Conservation (phyloP, 2,797 vertebrate species). For the Lacerta bilineata region DNA sequence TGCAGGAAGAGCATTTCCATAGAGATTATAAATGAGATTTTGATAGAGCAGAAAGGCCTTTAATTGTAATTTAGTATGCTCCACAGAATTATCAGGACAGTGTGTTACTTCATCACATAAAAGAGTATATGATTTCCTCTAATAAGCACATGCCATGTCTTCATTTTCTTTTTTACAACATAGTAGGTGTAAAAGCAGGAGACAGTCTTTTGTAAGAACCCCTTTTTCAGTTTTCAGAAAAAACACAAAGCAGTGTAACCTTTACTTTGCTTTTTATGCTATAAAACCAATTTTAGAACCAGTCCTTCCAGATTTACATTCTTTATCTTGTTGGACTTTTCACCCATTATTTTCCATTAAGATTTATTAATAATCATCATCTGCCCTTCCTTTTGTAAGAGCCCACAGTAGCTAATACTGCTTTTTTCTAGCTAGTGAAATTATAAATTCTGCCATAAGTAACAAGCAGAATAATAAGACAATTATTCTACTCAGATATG, state of each 20-base stretch:
- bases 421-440: background rate
- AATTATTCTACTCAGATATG: too few relatives aligned
- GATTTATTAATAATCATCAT: too few relatives aligned
- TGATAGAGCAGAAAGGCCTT: slow-evolving; percentile 82
- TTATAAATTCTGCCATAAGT: too few relatives aligned
- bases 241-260: slow-evolving; percentile 56
- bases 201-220: slow-evolving; percentile 72
- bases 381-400: too few relatives aligned
- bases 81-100: slow-evolving; percentile 82
- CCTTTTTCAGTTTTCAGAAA: slow-evolving; percentile 58
- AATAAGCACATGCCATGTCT: slow-evolving; percentile 82
- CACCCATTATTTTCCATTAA: background rate
- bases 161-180: slow-evolving; percentile 81
- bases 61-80: slow-evolving; percentile 86
- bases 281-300: slow-evolving; percentile 47
- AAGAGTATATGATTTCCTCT: slow-evolving; percentile 83
- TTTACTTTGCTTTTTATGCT: slow-evolving; percentile 48
- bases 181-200: slow-evolving; percentile 78
- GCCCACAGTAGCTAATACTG: too few relatives aligned
- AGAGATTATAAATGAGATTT: slow-evolving; percentile 85
- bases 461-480: background rate
- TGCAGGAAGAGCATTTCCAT: slow-evolving; percentile 81
- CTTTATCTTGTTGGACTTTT: background rate
- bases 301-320: slow-evolving; percentile 29
- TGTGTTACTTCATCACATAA: slow-evolving; percentile 81